phyloP scores from a whole-genome alignment of 2,113 vertebrate genomes.

The Lophotis ruficrista region DNA sequence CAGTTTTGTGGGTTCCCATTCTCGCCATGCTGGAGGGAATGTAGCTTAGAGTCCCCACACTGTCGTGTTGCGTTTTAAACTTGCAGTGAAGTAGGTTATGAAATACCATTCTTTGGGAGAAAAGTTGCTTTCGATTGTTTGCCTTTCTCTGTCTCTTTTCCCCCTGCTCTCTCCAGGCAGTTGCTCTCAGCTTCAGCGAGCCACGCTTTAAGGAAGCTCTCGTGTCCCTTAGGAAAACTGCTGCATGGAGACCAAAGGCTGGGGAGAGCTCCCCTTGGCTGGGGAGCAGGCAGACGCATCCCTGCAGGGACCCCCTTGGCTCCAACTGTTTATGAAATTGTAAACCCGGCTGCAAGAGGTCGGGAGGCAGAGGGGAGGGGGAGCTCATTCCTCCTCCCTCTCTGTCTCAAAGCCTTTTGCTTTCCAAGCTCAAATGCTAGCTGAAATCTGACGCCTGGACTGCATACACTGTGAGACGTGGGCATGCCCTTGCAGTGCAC shows the following conservation, averaged over 20 bases:
- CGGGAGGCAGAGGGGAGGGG: conserved; percentile 21
- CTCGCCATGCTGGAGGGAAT: background rate
- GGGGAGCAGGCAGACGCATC: background rate
- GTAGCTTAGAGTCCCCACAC: background rate
- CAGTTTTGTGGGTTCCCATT: background rate
- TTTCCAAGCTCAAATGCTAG: conserved; percentile 33
- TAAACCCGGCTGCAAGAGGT: background rate
- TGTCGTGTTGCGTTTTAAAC: background rate
- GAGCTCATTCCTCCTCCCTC: conserved; percentile 48
- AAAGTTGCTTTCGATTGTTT: background rate
- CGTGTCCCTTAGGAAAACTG: background rate
- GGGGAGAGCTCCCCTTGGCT: no score
- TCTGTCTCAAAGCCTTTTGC: conserved; percentile 32
- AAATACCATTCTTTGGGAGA: background rate
- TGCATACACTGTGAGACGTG: conserved; percentile 67
- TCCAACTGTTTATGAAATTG: background rate
- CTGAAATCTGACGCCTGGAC: conserved; percentile 76
- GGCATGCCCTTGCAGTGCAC: conserved; percentile 43
- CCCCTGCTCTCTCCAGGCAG: background rate
- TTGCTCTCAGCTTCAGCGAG: background rate
- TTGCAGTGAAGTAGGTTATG: background rate
- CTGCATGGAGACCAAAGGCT: background rate
- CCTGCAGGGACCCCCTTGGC: background rate
- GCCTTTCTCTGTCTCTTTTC: background rate
- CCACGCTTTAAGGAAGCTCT: accelerated